Evolutionary conservation across 35 echinoderm and acorn worm species (phyloP), one percentile per base, ranked within the genome.

Genomic region (Heliocidaris tuberculata): DNA sequence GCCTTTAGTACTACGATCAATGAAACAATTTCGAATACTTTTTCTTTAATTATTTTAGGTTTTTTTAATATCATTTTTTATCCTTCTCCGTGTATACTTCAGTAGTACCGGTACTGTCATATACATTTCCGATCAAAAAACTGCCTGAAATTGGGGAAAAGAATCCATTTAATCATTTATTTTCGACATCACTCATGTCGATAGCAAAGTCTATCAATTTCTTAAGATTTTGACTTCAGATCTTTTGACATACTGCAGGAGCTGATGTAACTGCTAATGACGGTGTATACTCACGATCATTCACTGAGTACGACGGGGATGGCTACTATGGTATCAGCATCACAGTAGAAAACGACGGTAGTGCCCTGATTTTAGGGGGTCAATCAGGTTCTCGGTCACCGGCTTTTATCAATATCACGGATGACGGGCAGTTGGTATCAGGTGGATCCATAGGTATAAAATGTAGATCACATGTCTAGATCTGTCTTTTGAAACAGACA

Each of bases 321-420:
- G 96, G 96, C 19, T 97, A 94, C 88, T 97, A 97, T 61, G 95
- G 96, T 9, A 94, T 97, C 49, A 94, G 94, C 19, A 95, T 97
- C 32, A 49, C 31, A 19, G 96, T 94, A 27, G 95, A 95, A 31
- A 95, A 95, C 30, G 94, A 95, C 50, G 93, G 93, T 24, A 30
- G 19, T n/a, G 92, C 30, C 32, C 5, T 47, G 8, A 6, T 89
- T 30, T 48, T 89, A 30, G 15, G 1, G 19, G 31, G 30, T 0
- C 2, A 0, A 32, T 9, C 32, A 89, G 87, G 87, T 4, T 89
- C 87, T 32, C 15, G 9, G 12, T n/a, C 87, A 19, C 31, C 87
- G 19, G 12, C 87, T 42, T 89, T 89, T 48, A 48, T 89, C 29
- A 89, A 89, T 27, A 89, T 89, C 87, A 89, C 31, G 15, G 31